phyloP scores from a whole-genome alignment of 2,797 vertebrate species.

The Acanthurus tractus region DNA sequence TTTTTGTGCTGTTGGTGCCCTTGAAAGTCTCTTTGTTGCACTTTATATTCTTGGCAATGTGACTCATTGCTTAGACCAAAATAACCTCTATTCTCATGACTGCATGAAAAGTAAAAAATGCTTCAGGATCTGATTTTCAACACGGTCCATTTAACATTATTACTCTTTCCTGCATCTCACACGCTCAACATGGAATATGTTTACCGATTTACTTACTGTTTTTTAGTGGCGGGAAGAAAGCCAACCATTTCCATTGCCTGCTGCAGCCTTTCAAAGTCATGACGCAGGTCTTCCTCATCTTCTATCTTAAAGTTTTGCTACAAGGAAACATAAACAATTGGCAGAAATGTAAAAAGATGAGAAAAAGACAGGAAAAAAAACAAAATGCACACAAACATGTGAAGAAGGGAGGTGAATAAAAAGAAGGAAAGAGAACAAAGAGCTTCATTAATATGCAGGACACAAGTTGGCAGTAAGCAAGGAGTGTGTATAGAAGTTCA shows the following conservation, averaged over 20 bases:
- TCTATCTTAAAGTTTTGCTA: slow-evolving; percentile 98
- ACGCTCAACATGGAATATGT: neutral
- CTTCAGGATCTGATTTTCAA: slow-evolving; percentile 7
- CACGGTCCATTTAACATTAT: slow-evolving; percentile 2
- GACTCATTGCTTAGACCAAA: slow-evolving; percentile 3
- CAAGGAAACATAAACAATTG: slow-evolving; percentile 15
- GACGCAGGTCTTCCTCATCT: slow-evolving; percentile 95
- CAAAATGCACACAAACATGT: slow-evolving; percentile 19
- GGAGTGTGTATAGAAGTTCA: slow-evolving; percentile 46
- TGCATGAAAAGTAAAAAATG: slow-evolving; percentile 17
- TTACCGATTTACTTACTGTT: slow-evolving; percentile 88
- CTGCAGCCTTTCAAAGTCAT: slow-evolving; percentile 97
- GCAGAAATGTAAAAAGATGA: neutral
- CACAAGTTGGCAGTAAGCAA: slow-evolving; percentile 55
- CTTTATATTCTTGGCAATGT: slow-evolving; percentile 28
- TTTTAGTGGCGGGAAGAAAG: slow-evolving; percentile 95
- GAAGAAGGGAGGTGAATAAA: slow-evolving; percentile 12
- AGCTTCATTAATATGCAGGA: slow-evolving; percentile 69
- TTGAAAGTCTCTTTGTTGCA: slow-evolving; percentile 26
- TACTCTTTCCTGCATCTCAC: neutral
- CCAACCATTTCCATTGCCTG: slow-evolving; percentile 99
- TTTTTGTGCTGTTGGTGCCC: slow-evolving; percentile 2
- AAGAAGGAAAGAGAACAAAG: slow-evolving; percentile 54
- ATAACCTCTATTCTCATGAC: slow-evolving; percentile 12
- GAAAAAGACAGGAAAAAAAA: neutral